Conservation (phyloP, 2,113 vertebrate genomes). For the Ranitomeya variabilis region DNA sequence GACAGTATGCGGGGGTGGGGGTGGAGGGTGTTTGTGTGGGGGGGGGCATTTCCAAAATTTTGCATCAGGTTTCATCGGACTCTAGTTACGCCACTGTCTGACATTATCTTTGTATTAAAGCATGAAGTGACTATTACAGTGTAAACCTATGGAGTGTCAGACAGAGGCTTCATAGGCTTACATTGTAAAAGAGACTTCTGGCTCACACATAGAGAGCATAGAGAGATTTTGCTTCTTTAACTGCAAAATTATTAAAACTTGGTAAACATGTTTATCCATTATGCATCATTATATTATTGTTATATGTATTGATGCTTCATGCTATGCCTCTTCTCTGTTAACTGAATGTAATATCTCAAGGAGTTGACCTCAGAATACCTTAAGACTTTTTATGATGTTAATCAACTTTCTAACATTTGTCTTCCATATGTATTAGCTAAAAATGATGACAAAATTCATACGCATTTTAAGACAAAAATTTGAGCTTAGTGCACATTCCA, state of each 20-base stretch:
- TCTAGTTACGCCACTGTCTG: no score
- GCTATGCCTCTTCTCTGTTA: neutral
- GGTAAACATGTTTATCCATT: neutral
- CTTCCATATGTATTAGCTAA: conserved; percentile 13
- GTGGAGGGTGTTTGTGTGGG: no score
- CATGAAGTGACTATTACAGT: no score
- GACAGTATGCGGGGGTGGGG: no score
- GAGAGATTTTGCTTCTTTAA: neutral
- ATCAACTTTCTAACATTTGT: neutral
- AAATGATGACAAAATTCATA: neutral
- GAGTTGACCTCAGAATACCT: neutral
- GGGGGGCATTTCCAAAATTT: no score
- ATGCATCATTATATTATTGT: neutral
- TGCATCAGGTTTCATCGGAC: no score
- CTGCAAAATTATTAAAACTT: neutral
- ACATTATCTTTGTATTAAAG: no score
- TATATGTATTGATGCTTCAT: neutral
- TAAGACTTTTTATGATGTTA: neutral
- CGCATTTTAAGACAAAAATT: neutral
- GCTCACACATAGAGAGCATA: no score
- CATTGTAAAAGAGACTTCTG: no score
- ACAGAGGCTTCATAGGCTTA: no score
- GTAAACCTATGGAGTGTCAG: no score
- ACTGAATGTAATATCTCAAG: neutral
- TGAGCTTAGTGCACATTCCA: neutral